phyloP scores from a whole-genome alignment of 2,797 vertebrate genomes.

The Pangasius mekongensis region DNA sequence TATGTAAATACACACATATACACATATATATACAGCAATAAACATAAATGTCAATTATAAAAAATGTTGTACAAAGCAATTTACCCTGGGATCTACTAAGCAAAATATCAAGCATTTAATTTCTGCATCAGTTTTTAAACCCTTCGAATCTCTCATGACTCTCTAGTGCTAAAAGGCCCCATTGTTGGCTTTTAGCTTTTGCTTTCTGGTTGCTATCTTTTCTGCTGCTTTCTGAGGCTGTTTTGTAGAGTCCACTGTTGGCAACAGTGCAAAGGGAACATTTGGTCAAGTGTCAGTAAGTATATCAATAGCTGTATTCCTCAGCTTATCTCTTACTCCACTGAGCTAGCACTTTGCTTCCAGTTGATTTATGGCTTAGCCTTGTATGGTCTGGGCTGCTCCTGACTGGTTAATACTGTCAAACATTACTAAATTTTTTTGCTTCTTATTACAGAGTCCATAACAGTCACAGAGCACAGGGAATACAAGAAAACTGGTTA shows the following conservation, averaged over 20 bases:
- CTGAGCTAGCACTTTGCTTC: constrained; percentile 1
- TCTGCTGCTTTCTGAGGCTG: neutral
- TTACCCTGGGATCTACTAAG: neutral
- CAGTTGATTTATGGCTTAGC: constrained; percentile 25
- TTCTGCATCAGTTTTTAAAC: neutral
- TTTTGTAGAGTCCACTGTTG: constrained; percentile 5
- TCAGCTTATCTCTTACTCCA: constrained; percentile 23
- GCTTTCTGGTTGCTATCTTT: neutral
- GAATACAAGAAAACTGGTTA: neutral
- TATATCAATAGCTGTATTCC: constrained; percentile 25
- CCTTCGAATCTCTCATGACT: neutral
- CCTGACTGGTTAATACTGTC: neutral
- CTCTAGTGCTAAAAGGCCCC: neutral
- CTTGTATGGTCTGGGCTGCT: neutral
- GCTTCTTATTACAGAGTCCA: neutral
- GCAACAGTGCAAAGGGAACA: constrained; percentile 23
- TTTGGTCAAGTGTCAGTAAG: constrained; percentile 15
- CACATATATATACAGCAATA: neutral
- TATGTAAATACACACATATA: no score
- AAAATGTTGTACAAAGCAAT: neutral
- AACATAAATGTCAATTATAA: neutral
- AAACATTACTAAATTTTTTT: neutral
- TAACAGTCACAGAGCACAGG: neutral
- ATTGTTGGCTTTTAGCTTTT: neutral
- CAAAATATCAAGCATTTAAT: neutral